Evolutionary conservation across 2,797 vertebrate genomes (phyloP), one percentile per base, ranked within the genome.

Genomic region (Gastrophryne carolinensis): DNA sequence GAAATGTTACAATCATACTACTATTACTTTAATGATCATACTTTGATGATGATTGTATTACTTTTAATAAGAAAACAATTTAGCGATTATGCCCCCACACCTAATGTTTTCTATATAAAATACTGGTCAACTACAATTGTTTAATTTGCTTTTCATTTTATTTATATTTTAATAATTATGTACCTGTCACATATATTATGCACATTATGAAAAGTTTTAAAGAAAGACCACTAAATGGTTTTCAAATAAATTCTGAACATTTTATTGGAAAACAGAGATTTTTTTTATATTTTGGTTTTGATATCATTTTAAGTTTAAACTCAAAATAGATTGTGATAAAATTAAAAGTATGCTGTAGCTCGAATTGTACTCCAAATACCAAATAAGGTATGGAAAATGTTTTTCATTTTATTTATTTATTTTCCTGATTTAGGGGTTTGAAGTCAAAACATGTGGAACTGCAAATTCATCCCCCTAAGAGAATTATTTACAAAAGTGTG

Each of bases 211-310:
- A 78, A 35, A 80, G 19, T 56, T 70, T 68, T 21, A 73, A 49
- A 44, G 39, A 72, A 61, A 68, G 0, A 4, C 29, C 5, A 8
- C 75, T 0, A 78, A 78, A 78, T 78, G 68, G 64, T 78, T 78
- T 78, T 49, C 35, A 62, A 35, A 41, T 67, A 10, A 58, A 66
- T 50, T 79, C 50, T 77, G 60, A 73, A n/a, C 75, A 73, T 81
- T 78, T 58, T 80, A 66, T 66, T 7, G 63, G 37, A 82, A 77
- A 53, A 78, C 71, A 63, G 62, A 71, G 21, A 19, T 54, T 67
- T 81, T 53, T 8, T 29, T 57, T 62, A 19, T 71, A n/a, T 80
- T 13, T 72, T 68, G 5, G 32, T 37, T 37, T 37, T 34, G n/a
- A 24, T 26, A 2, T 15, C 1, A n/a, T 19, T 32, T n/a, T n/a